A percentile compares a stretch with the other conserved stretches of the same genome.
These are phyloP conservation scores for Drosophila willistoni DNA, from an alignment of 1,140 invertebrate species.

Conservation along the genomic window DNA sequence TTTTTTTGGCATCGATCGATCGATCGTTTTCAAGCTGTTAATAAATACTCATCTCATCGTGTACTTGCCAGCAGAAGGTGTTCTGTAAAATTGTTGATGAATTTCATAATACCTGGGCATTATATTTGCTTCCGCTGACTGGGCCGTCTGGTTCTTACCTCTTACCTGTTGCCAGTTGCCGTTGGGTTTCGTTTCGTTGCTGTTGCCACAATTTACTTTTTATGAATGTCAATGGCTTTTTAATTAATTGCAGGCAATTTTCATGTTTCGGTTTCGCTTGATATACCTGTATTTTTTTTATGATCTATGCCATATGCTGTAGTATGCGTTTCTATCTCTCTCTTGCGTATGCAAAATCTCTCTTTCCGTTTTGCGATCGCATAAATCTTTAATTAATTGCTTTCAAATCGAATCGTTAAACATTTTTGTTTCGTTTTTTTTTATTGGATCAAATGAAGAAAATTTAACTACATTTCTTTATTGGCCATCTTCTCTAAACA, in stretches of 20 bases:
- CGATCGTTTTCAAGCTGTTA: constrained; percentile 65
- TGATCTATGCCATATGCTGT: constrained; percentile 18
- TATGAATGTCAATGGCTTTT: constrained; percentile 81
- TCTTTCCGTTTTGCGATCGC: background rate
- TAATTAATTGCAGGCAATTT: constrained; percentile 77
- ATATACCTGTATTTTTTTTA: constrained; percentile 40
- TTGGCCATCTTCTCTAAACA: background rate
- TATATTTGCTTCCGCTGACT: constrained; percentile 56
- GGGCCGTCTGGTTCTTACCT: background rate
- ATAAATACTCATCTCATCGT: constrained; percentile 68
- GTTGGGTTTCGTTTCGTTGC: constrained; percentile 12
- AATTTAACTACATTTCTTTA: constrained; percentile 20
- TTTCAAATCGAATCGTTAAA: constrained; percentile 22
- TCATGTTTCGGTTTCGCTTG: constrained; percentile 24
- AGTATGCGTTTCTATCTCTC: background rate
- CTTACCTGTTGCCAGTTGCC: background rate
- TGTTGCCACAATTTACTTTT: constrained; percentile 81
- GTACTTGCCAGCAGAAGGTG: constrained; percentile 45
- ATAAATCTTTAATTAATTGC: constrained; percentile 74
- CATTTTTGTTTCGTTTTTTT: constrained; percentile 36
- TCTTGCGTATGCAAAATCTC: constrained; percentile 42
- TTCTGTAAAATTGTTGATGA: constrained; percentile 72
- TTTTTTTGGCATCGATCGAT: constrained; percentile 51
- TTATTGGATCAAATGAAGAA: constrained; percentile 23
- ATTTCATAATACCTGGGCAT: constrained; percentile 72